A percentile compares a stretch with the other conserved stretches of the same genome.
These are phyloP conservation scores for Harpalus rubripes DNA, from an alignment of 2,888 invertebrate species.

Conservation along the genomic window DNA sequence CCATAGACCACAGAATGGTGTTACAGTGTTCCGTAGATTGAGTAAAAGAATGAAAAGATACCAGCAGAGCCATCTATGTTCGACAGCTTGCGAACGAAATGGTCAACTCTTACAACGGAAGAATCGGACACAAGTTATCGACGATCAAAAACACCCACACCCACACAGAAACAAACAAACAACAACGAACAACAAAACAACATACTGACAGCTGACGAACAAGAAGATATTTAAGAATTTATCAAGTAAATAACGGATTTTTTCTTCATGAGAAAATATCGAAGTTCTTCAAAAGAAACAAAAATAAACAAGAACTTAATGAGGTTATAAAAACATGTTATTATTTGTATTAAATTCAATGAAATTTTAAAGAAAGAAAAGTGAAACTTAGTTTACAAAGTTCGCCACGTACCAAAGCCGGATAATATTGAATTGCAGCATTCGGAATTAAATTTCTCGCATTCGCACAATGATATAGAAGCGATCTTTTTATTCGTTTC, in stretches of 20 bases:
- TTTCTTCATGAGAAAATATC: constrained; percentile 19
- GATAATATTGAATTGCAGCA: neutral
- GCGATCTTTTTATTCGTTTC: neutral
- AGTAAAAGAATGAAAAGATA: neutral
- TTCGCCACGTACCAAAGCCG: neutral
- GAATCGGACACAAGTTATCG: constrained; percentile 12
- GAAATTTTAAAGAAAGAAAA: neutral
- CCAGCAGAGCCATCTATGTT: constrained; percentile 26
- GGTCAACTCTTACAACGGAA: constrained; percentile 5
- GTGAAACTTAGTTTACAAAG: constrained; percentile 6
- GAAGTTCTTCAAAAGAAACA: neutral
- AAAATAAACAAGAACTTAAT: neutral
- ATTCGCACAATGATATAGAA: neutral
- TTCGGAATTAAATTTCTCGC: neutral
- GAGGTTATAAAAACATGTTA: neutral
- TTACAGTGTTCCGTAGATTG: neutral
- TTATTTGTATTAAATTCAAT: neutral
- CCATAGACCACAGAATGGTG: no score
- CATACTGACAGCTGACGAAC: constrained; percentile 27
- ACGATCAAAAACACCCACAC: constrained; percentile 1
- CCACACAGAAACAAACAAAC: constrained; percentile 4
- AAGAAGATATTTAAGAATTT: constrained; percentile 31
- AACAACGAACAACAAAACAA: constrained; percentile 12
- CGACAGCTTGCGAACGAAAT: neutral
- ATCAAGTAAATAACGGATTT: constrained; percentile 30